Evolutionary conservation across 2,888 invertebrate genomes (phyloP), one percentile per base, ranked within the genome.

Genomic region (Muschampia plurimacula): DNA sequence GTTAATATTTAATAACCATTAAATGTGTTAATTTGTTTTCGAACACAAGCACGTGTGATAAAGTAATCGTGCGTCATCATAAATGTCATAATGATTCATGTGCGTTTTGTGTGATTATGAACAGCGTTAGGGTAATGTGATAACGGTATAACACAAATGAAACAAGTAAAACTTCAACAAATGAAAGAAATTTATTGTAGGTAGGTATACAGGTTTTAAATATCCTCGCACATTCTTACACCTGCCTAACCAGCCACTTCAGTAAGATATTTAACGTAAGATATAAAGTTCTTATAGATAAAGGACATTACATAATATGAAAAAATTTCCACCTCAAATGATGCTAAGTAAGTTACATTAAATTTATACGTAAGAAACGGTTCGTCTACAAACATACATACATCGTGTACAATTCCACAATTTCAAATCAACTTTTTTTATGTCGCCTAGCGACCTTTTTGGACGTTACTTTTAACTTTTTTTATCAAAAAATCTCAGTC

Each of bases 201-300:
- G 32, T 32, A 32, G 32, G 94, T 94, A 94, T 94, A 94, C 93
- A 94, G 94, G 94, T 93, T 93, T 93, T 93, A 92, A 93, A 93
- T 92, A 93, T 92, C 89, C 91, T 93, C 88, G 89, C 91, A 89
- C 89, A 88, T 88, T 87, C 88, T 88, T 87, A 91, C 90, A 91
- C 91, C 91, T 91, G 90, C 90, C 89, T 89, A 88, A 88, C 91
- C 91, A 93, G 89, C 89, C 93, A 88, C 86, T 84, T 90, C 88
- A 86, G 87, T 89, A 88, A 86, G 87, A 88, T 88, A 89, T 86
- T 84, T 91, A 93, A 93, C 93, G 88, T 91, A 94, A 93, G 89
- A 89, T 89, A 92, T 89, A 92, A 90, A 90, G 88, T 86, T 89
- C 91, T 90, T 92, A 93, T 83, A 90, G 86, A 89, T 90, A 91